phyloP scores from a whole-genome alignment of 2,113 vertebrate genomes.

The Herpetotheres cachinnans region DNA sequence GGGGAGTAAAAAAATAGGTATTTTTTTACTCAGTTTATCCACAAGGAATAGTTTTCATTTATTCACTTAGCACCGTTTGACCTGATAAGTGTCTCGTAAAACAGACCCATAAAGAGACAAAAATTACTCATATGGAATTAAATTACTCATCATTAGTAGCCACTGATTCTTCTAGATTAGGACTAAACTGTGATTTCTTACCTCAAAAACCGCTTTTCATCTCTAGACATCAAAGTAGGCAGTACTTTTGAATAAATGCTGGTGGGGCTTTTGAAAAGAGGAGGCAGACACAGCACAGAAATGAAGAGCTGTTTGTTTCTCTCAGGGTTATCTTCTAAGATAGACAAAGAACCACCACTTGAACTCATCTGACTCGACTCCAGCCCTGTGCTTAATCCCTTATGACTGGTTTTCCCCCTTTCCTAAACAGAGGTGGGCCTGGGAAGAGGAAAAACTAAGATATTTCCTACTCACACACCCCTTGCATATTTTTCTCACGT shows the following conservation, averaged over 20 bases:
- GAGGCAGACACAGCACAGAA: not conserved
- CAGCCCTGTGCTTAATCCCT: not conserved
- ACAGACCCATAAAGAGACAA: conserved; percentile 14
- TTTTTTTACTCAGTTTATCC: not conserved
- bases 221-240: conserved; percentile 51
- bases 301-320: conserved; percentile 17
- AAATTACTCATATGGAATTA: conserved; percentile 2
- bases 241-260: conserved; percentile 2
- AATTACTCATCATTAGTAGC: conserved; percentile 46
- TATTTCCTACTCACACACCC: not conserved
- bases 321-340: conserved; percentile 6
- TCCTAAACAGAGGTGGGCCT: not conserved
- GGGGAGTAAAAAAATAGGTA: not conserved
- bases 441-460: not conserved
- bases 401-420: not conserved
- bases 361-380: not conserved
- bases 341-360: conserved; percentile 19
- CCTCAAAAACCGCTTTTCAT: conserved; percentile 59
- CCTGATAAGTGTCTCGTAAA: not conserved
- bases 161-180: conserved; percentile 38
- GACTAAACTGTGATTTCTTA: conserved; percentile 34
- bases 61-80: conserved; percentile 7
- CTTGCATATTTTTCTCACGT: not conserved
- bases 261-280: not conserved
- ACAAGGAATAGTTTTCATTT: not conserved